Percentiles rank a stretch among this genome's conserved stretches.
These are phyloP conservation scores for Phyllostomus hastatus DNA, from an alignment of 2,113 vertebrate genomes.

Conservation along the genomic window DNA sequence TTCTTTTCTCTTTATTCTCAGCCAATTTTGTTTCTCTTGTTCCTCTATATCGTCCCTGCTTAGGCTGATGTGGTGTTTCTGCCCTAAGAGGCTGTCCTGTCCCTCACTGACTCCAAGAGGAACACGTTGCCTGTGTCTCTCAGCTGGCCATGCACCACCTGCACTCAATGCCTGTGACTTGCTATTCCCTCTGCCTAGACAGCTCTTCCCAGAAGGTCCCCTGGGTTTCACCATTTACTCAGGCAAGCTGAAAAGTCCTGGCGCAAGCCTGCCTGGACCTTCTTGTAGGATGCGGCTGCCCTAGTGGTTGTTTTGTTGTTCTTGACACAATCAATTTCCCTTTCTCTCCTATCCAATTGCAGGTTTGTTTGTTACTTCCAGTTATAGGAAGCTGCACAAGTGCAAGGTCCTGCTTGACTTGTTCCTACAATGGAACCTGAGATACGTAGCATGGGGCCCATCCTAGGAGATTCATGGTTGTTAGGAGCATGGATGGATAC, in stretches of 20 bases:
- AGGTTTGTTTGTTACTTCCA: rapidly evolving
- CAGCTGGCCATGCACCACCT: neutral
- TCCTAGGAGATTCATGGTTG: too few species aligned
- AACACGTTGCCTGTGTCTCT: too few species aligned
- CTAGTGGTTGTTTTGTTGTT: neutral
- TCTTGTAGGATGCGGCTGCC: rapidly evolving
- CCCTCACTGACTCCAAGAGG: too few species aligned
- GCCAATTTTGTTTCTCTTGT: neutral
- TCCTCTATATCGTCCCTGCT: neutral
- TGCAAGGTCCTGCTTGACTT: too few species aligned
- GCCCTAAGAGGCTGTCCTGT: neutral
- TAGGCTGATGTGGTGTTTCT: neutral
- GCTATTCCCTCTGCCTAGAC: neutral
- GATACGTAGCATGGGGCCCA: too few species aligned
- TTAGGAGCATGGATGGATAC: too few species aligned
- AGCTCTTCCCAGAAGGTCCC: neutral
- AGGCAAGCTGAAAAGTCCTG: neutral
- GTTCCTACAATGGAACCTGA: too few species aligned
- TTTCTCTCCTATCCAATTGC: neutral
- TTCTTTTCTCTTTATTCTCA: too few species aligned
- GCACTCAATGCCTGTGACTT: neutral
- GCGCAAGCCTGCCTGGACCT: rapidly evolving
- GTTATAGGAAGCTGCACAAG: neutral
- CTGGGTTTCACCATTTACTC: too few species aligned
- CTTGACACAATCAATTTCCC: neutral